A percentile compares a stretch with the other conserved stretches of the same genome.
Evolutionary conservation across 2,113 vertebrate genomes (phyloP).

Genomic region (Micronycteris hirsuta): DNA sequence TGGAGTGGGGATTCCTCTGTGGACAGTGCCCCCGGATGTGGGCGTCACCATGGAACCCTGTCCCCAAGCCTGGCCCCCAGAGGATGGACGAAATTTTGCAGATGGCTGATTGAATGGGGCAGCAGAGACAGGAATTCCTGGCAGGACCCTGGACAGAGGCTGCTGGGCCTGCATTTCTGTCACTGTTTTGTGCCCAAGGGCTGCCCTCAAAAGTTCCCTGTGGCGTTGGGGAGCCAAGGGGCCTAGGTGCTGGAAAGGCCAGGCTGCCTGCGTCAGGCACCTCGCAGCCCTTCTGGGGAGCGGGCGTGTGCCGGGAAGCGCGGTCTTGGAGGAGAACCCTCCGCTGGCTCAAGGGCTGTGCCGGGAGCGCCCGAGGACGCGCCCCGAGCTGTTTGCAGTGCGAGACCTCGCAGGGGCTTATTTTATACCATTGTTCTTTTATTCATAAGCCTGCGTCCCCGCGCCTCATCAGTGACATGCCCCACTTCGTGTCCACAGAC

Average conservation of each 20-base stretch:
- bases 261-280: slow-evolving; percentile 24
- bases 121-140: neutral
- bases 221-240: neutral
- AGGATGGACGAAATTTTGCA: accelerated
- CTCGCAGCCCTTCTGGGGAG: slow-evolving; percentile 44
- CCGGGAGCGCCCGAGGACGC: neutral
- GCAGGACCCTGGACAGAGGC: accelerated
- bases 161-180: neutral
- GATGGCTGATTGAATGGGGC: accelerated
- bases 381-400: neutral
- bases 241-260: slow-evolving; percentile 32
- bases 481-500: neutral
- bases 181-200: neutral
- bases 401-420: accelerated
- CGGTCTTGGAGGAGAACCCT: neutral
- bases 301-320: neutral
- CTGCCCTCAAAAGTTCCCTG: slow-evolving; percentile 24
- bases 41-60: neutral
- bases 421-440: neutral
- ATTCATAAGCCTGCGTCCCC: accelerated
- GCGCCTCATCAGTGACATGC: neutral
- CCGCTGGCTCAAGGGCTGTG: neutral
- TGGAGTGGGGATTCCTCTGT: neutral
- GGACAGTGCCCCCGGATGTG: accelerated
- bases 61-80: accelerated